phyloP scores from a whole-genome alignment of 2,797 vertebrate genomes.

The Lepilemur septentrionalis region DNA sequence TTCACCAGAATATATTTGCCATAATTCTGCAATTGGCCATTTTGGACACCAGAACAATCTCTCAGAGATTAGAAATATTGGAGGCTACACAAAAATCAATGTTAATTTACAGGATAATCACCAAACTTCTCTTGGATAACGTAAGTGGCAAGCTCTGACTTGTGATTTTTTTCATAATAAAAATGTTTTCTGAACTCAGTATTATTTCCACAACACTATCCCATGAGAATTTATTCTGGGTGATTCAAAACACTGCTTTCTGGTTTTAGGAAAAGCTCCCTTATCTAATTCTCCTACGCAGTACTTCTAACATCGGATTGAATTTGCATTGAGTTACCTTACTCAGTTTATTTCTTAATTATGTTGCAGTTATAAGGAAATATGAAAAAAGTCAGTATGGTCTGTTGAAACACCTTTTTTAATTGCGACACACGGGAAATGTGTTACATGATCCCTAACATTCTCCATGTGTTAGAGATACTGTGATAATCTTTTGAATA shows the following conservation, averaged over 20 bases:
- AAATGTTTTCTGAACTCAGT: constrained; percentile 70
- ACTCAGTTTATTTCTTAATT: constrained; percentile 64
- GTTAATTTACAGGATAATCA: constrained; percentile 82
- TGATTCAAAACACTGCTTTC: constrained; percentile 71
- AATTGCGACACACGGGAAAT: constrained; percentile 5
- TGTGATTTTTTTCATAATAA: constrained; percentile 79
- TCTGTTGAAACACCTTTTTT: constrained; percentile 1
- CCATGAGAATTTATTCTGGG: constrained; percentile 66
- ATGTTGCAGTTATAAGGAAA: constrained; percentile 36
- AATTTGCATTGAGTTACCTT: constrained; percentile 58
- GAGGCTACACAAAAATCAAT: constrained; percentile 78
- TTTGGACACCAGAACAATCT: constrained; percentile 74
- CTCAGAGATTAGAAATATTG: constrained; percentile 79
- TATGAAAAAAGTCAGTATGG: neutral
- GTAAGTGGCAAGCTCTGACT: constrained; percentile 75
- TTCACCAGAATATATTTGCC: constrained; percentile 60
- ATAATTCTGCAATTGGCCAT: constrained; percentile 75
- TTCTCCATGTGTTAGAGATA: neutral
- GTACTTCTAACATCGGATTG: constrained; percentile 59
- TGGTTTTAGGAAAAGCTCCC: constrained; percentile 55
- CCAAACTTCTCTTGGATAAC: constrained; percentile 78
- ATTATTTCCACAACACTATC: constrained; percentile 70
- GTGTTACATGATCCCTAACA: constrained; percentile 18
- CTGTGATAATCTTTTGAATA: constrained; percentile 45
- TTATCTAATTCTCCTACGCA: constrained; percentile 46